Evolutionary conservation across 2,888 invertebrate species (phyloP).

Genomic region (Sericinus montela): DNA sequence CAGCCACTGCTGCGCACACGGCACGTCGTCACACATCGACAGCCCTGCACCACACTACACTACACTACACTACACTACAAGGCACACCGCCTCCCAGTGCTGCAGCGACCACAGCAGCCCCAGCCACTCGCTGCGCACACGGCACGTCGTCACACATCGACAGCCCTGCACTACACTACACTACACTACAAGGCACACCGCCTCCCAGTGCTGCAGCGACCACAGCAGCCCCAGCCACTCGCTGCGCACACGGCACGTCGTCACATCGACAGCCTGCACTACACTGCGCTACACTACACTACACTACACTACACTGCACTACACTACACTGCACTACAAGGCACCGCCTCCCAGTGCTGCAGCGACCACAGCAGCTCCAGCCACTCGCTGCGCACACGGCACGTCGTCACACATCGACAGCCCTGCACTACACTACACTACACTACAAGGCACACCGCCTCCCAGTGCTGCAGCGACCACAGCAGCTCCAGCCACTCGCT

Average conservation of each 20-base stretch:
- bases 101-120: not conserved
- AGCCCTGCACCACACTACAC: constrained; percentile 40
- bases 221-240: constrained; percentile 66
- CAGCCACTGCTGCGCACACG: constrained; percentile 80
- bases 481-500: constrained; percentile 72
- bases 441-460: constrained; percentile 82
- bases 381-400: constrained; percentile 89
- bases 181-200: too few species aligned
- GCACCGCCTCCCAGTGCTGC: constrained; percentile 70
- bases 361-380: constrained; percentile 81
- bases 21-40: constrained; percentile 86
- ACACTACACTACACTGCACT: too few species aligned
- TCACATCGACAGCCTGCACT: constrained; percentile 81
- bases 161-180: too few species aligned
- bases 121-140: not conserved
- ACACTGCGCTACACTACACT: constrained; percentile 84
- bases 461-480: constrained; percentile 89
- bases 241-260: constrained; percentile 94
- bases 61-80: constrained; percentile 57
- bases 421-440: constrained; percentile 86
- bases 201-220: too few species aligned
- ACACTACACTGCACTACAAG: too few species aligned
- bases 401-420: constrained; percentile 85
- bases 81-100: too few species aligned
- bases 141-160: constrained; percentile 83